Evolutionary conservation across 2,888 invertebrate species (phyloP).

Genomic region (Plusia festucae): DNA sequence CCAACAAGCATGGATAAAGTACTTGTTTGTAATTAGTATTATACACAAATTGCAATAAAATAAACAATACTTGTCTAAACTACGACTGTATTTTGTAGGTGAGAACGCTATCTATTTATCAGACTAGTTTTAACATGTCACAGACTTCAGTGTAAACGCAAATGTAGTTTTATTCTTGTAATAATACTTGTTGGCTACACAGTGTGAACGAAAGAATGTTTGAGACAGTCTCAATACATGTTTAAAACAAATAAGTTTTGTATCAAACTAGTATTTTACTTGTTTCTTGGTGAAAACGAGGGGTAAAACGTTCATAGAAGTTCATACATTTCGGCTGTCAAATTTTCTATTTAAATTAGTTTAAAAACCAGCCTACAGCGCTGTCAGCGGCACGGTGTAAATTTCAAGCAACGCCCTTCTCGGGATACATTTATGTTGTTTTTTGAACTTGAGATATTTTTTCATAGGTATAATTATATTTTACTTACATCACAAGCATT

Average conservation of each 20-base stretch:
- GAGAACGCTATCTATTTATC: background rate
- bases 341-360: constrained; percentile 6
- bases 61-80: background rate
- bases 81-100: constrained; percentile 2
- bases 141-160: too few relatives aligned
- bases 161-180: background rate
- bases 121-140: background rate
- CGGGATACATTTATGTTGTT: constrained; percentile 4
- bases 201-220: constrained; percentile 6
- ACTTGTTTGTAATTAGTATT: constrained; percentile 5
- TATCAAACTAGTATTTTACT: constrained; percentile 11
- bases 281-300: constrained; percentile 14
- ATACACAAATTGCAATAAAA: constrained; percentile 3
- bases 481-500: constrained; percentile 4
- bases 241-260: constrained; percentile 12
- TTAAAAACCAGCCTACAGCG: constrained; percentile 4
- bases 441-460: background rate
- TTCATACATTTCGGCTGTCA: too few relatives aligned
- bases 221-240: constrained; percentile 7
- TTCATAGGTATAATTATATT: constrained; percentile 4
- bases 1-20: constrained; percentile 9
- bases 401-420: constrained; percentile 1
- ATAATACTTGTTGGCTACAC: constrained; percentile 3
- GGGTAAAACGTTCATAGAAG: too few relatives aligned
- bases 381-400: constrained; percentile 2